Percentiles rank a stretch among this genome's conserved stretches.
phyloP scores from a whole-genome alignment of 2,888 invertebrate species.

The Ceraclea dissimilis region DNA sequence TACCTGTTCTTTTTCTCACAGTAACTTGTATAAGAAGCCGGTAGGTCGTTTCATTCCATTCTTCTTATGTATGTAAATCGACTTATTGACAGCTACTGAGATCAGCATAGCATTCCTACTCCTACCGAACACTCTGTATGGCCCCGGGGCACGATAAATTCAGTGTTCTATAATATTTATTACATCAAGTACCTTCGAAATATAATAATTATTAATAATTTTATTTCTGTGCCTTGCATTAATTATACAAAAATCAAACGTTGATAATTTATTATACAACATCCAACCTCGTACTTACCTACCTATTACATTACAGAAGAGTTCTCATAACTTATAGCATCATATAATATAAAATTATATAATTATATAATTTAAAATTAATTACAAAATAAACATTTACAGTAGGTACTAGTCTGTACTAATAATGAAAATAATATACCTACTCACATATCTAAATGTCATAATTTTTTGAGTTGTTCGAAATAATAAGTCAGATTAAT shows the following conservation, averaged over 20 bases:
- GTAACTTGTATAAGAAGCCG: neutral
- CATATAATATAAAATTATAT: no score
- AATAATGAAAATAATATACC: no score
- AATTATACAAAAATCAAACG: constrained; percentile 4
- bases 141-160: neutral
- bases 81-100: neutral
- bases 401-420: no score
- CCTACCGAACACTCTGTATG: no score
- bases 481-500: no score
- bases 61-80: neutral
- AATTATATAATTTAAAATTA: no score
- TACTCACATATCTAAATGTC: no score
- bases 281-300: no score
- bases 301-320: no score
- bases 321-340: no score
- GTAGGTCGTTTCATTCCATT: neutral
- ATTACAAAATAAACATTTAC: no score
- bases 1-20: constrained; percentile 1
- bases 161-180: neutral
- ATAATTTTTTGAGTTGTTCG: no score
- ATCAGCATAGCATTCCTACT: neutral
- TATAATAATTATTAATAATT: neutral
- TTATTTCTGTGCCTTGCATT: constrained; percentile 11
- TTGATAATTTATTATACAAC: neutral
- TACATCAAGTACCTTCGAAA: neutral